These are phyloP conservation scores for Turdus rufiventris DNA, from an alignment of 2,113 vertebrate genomes.

Conservation along the genomic window DNA sequence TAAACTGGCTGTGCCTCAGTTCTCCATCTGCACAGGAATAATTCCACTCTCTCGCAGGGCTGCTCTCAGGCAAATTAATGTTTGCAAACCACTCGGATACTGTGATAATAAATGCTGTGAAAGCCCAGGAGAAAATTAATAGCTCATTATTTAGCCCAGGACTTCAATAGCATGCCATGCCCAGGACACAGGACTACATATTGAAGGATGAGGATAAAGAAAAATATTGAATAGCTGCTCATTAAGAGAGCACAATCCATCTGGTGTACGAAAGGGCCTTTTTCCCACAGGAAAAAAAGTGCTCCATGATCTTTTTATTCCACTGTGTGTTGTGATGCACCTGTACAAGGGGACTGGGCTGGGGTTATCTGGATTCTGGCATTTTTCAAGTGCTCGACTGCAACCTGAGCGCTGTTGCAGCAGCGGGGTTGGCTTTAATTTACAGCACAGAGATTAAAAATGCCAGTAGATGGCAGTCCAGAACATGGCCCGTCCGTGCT, in stretches of 20 bases:
- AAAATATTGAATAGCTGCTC: constrained; percentile 61
- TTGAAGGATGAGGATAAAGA: constrained; percentile 60
- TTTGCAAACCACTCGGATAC: constrained; percentile 39
- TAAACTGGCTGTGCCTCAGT: background rate
- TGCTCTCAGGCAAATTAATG: constrained; percentile 46
- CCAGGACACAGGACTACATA: constrained; percentile 13
- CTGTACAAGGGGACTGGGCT: background rate
- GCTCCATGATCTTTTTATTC: background rate
- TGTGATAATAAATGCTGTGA: constrained; percentile 50
- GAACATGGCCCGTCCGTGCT: background rate
- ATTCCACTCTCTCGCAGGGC: background rate
- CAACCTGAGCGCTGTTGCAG: background rate
- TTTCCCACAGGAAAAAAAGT: background rate
- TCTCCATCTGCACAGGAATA: background rate
- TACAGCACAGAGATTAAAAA: background rate
- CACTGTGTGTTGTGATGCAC: background rate
- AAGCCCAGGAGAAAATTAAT: constrained; percentile 67
- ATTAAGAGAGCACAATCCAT: constrained; percentile 37
- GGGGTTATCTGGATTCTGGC: background rate
- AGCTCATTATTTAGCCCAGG: constrained; percentile 57
- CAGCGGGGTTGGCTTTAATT: background rate
- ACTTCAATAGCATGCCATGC: constrained; percentile 37
- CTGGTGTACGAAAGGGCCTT: background rate
- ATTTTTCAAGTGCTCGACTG: constrained; percentile 35
- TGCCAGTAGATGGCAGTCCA: constrained; percentile 65